Evolutionary conservation across 2,797 vertebrate species (phyloP).

Genomic region (Coregonus suidteri): DNA sequence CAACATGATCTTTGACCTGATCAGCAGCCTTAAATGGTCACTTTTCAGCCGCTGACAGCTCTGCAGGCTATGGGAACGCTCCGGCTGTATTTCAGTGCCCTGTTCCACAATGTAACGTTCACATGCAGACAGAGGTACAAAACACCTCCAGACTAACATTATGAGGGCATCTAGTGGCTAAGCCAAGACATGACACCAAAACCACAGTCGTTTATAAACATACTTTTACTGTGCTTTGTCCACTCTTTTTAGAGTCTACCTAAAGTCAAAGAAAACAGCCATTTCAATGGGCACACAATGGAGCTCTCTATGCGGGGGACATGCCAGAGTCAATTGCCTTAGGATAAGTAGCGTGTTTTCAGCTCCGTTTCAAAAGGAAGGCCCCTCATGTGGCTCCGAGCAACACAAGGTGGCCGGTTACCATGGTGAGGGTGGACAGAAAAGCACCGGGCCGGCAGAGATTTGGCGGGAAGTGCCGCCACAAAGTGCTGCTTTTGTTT

Average conservation of each 20-base stretch:
- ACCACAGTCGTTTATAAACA: background rate
- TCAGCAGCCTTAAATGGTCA: background rate
- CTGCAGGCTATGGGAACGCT: background rate
- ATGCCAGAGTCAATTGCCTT: background rate
- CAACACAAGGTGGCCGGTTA: background rate
- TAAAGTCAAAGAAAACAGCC: background rate
- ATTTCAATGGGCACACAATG: background rate
- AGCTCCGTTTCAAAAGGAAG: background rate
- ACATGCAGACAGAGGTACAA: background rate
- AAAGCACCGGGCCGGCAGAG: background rate
- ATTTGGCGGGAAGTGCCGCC: conserved; percentile 1
- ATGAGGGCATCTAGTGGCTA: conserved; percentile 40
- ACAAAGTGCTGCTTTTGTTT: conserved; percentile 3
- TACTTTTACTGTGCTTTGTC: background rate
- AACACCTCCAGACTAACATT: conserved; percentile 18
- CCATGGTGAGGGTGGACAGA: conserved; percentile 3
- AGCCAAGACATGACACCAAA: conserved; percentile 9
- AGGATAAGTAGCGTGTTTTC: background rate
- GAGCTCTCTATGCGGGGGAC: background rate
- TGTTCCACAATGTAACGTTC: background rate
- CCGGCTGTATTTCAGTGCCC: background rate
- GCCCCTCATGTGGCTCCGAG: background rate
- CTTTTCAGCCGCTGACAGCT: background rate
- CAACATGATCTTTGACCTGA: background rate
- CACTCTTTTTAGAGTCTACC: background rate